Evolutionary conservation across 2,797 vertebrate species (phyloP), one percentile per base, ranked within the genome.

Genomic region (Danio jaintianensis): DNA sequence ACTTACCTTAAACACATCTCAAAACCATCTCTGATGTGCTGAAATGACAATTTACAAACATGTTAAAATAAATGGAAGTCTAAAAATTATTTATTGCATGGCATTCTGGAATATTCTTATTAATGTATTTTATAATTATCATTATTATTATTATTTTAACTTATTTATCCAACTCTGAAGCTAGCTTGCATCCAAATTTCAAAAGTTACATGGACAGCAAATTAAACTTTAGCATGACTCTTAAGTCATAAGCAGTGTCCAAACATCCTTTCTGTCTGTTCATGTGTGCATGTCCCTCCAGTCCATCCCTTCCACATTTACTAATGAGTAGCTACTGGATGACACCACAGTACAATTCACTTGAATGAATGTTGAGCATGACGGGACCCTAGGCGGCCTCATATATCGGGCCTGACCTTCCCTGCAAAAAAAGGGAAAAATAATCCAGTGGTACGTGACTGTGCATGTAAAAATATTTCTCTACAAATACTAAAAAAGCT

Each of bases 161-260:
- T 13, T 68, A 3, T 29, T 29, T 29, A 29, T 29, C 29, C 29
- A 11, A 50, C 62, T 69, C 47, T 12, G 29, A 64, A 29, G 1
- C 29, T 10, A 56, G 61, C 22, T 43, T 36, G 5, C 47, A 52
- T 63, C 10, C 66, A 70, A 82, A 29, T 58, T 20, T 66, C 40
- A 87, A 78, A 64, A 48, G 38, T 69, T 45, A 11, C 69, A 78
- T 53, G 56, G 13, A 48, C 80, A 75, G 78, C 73, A 87, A 75
- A 86, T 82, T 29, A 90, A 85, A 84, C 87, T 84, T 89, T 91
- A 87, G 88, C 81, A 81, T 56, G 10, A 89, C 81, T 75, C 78
- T 84, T 73, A 83, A 82, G 85, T 68, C 20, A 85, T 84, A 76
- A 83, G 86, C 83, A 18, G 47, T 22, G 43, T 78, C 72, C 22